Conservation (phyloP, 2,113 vertebrate species). For the Poecile atricapillus region DNA sequence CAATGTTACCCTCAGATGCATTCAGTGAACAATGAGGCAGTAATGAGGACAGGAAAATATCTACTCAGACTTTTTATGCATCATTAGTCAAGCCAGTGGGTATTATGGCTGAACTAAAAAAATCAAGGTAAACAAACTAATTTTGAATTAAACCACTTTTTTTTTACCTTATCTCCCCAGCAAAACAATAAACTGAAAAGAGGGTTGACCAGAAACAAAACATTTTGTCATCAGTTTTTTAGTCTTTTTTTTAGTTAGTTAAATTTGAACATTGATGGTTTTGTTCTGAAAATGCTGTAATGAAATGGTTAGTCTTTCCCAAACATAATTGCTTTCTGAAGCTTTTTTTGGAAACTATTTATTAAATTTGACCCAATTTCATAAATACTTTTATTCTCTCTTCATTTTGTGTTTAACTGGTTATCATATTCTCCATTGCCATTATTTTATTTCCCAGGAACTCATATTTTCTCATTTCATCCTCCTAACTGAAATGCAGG, state of each 20-base stretch:
- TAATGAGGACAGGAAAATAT: neutral
- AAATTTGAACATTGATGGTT: neutral
- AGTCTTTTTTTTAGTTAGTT: neutral
- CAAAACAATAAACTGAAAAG: conserved; percentile 4
- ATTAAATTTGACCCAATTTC: conserved; percentile 17
- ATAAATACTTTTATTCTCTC: neutral
- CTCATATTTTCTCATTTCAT: neutral
- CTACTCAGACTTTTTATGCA: neutral
- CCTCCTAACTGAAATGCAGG: conserved; percentile 5
- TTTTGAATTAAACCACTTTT: neutral
- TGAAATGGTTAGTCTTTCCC: neutral
- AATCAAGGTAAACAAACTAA: neutral
- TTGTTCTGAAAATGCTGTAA: neutral
- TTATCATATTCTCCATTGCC: conserved; percentile 18
- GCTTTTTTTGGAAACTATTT: neutral
- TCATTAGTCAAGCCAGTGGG: neutral
- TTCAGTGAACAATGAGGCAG: neutral
- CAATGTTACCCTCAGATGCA: neutral
- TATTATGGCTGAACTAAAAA: conserved; percentile 7
- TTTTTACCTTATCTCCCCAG: neutral
- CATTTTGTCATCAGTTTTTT: neutral
- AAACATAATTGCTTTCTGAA: neutral
- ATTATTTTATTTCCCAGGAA: conserved; percentile 22
- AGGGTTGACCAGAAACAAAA: neutral
- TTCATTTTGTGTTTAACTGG: neutral